Base-by-base conservation (phyloP, 2,888 invertebrate genomes). In the Apomyelois bistriatella region DNA sequence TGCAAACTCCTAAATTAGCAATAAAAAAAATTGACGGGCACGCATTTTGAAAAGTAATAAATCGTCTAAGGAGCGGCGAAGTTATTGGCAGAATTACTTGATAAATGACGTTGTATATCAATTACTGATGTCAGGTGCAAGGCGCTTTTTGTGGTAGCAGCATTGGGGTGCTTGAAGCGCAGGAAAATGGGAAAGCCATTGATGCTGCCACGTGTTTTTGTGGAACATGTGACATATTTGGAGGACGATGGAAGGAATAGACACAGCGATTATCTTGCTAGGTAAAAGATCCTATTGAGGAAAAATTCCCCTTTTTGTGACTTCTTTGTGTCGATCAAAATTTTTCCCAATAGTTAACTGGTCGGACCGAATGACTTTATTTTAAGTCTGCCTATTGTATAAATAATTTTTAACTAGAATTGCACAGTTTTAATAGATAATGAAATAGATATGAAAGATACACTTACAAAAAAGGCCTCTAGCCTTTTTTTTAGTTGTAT, bases 61-160 rank as follows among this genome's bases (percentile, higher is more conserved):
- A 53, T 47, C 37, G 9, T 15, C n/a, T 48, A 8, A 10, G 50
- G 12, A 17, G 9, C 10, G 51, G 41, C 17, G 63, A 70, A 76
- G 61, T 72, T 68, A 68, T 72, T 65, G 66, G 70, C 65, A 64
- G 72, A 72, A 72, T 74, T 69, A 68, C 68, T 81, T 86, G 85
- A 86, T 86, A 81, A 85, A 85, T 83, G 82, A 72, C 65, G 64
- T 73, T 73, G 78, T 85, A 79, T 82, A 84, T 86, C 85, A 86
- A 85, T 86, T 85, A 84, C 76, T 57, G 71, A 71, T 80, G 85
- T 83, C 85, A 84, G 85, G 80, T 83, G 83, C 83, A 85, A 75
- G 71, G 71, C 68, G 68, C 72, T 81, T 81, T 79, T 82, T 82
- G 79, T 74, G 65, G 68, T 62, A 13, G 16, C 53, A 68, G 68